Conservation (phyloP, 1,140 invertebrate species). For the Eupristina koningsbergeri region DNA sequence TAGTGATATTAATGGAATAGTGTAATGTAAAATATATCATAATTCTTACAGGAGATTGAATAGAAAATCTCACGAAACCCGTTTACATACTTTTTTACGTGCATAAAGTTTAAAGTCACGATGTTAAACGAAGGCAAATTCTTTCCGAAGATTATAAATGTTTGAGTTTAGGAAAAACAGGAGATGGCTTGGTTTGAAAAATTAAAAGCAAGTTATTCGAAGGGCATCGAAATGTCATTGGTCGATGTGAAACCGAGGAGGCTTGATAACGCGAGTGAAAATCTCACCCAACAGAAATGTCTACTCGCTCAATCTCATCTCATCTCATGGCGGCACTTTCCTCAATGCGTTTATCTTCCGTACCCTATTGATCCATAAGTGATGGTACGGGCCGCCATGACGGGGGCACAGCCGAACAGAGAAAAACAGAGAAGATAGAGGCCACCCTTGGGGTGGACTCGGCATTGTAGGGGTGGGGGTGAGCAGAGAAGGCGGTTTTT, state of each 20-base stretch:
- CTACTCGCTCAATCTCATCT: conserved; percentile 49
- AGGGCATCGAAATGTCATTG: background rate
- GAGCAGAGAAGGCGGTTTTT: background rate
- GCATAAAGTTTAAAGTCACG: too few species aligned
- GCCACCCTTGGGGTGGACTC: background rate
- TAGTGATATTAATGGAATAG: too few species aligned
- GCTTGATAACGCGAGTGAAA: background rate
- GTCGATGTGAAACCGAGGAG: background rate
- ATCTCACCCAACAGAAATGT: conserved; percentile 39
- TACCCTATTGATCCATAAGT: conserved; percentile 69
- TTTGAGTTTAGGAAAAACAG: too few species aligned
- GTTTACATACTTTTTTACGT: too few species aligned
- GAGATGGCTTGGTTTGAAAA: background rate
- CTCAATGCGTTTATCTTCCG: conserved; percentile 59
- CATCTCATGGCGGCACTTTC: conserved; percentile 43
- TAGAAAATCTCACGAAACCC: too few species aligned
- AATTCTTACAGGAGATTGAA: too few species aligned
- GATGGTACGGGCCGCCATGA: conserved; percentile 60
- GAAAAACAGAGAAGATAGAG: background rate
- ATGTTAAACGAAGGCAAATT: too few species aligned
- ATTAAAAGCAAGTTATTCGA: background rate
- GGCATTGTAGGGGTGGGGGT: background rate
- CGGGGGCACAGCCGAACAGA: conserved; percentile 39
- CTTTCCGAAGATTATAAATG: too few species aligned
- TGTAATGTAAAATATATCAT: too few species aligned